Conservation (phyloP, 2,888 invertebrate species). For the Bellardia bayeri region DNA sequence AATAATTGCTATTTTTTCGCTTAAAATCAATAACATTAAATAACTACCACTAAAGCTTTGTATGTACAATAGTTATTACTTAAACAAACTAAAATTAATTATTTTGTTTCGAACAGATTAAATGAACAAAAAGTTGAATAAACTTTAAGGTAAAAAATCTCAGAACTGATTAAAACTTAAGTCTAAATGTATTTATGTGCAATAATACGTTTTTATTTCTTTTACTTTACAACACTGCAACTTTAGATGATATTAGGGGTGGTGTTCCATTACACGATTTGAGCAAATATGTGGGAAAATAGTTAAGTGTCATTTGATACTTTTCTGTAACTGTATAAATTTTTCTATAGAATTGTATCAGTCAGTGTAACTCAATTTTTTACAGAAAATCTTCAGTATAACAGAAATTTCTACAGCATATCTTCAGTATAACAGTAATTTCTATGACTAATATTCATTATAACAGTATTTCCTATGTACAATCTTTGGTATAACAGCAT, state of each 20-base stretch:
- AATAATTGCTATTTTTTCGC: background rate
- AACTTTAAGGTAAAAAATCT: slow-evolving; percentile 42
- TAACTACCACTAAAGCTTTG: background rate
- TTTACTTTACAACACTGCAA: background rate
- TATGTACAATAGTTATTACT: background rate
- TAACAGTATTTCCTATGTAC: too few relatives aligned
- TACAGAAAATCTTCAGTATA: too few relatives aligned
- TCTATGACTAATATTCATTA: too few relatives aligned
- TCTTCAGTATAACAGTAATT: too few relatives aligned
- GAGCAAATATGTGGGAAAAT: background rate
- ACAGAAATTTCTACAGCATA: too few relatives aligned
- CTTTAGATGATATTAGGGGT: background rate
- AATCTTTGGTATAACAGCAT: too few relatives aligned
- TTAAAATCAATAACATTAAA: background rate
- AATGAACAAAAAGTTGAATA: slow-evolving; percentile 35
- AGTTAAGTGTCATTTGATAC: too few relatives aligned
- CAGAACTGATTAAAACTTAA: slow-evolving; percentile 49
- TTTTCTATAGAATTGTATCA: too few relatives aligned
- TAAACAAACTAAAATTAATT: slow-evolving; percentile 23
- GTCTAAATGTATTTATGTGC: slow-evolving; percentile 12
- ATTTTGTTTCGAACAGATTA: slow-evolving; percentile 7
- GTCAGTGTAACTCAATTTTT: too few relatives aligned
- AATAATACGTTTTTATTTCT: background rate
- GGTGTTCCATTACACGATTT: background rate
- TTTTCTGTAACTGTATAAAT: too few relatives aligned